Base-by-base conservation (phyloP, 2,888 invertebrate genomes). In the Euproctis similis region DNA sequence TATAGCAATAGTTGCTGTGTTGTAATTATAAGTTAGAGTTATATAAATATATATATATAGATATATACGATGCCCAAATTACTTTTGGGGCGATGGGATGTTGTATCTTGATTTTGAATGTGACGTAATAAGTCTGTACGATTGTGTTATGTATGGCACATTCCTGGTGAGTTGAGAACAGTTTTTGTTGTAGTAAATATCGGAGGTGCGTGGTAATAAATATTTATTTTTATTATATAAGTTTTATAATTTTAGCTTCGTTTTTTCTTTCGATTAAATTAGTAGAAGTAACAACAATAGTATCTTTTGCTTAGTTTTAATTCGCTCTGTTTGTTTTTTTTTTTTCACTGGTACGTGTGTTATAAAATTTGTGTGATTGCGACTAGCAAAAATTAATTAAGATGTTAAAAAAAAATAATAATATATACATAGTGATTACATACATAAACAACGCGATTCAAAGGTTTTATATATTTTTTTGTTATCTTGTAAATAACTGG, bases 191-290 rank as follows among this genome's bases (percentile, higher is more conserved):
- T 60, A 59, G 50, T 58, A 50, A 14, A 45, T 62, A 57, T 43
- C 43, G 58, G 52, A 58, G 66, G 65, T 65, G 67, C 55, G 56
- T 56, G 64, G 67, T 65, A 48, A 57, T n/a, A n/a, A n/a, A n/a
- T n/a, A n/a, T n/a, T n/a, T n/a, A 61, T 72, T 70, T 73, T 71
- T 72, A 71, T 73, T 71, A 50, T 64, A 63, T 66, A 62, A 56
- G 49, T 39, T 14, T 55, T 59, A 62, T 44, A 46, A 53, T 55
- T 50, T 53, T 60, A 41, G 49, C 37, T 58, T 58, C 55, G 50
- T 31, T 31, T 43, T 14, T 14, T 14, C 6, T 14, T 14, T 44
- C 61, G 59, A 43, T 42, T 50, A 43, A 48, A 51, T 40, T 44
- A 42, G 41, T 46, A 46, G 46, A 39, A 40, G 36, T 39, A 41